A percentile compares a stretch with the other conserved stretches of the same genome.
phyloP scores from a whole-genome alignment of 2,113 vertebrate species.

The Synodontis membranacea region DNA sequence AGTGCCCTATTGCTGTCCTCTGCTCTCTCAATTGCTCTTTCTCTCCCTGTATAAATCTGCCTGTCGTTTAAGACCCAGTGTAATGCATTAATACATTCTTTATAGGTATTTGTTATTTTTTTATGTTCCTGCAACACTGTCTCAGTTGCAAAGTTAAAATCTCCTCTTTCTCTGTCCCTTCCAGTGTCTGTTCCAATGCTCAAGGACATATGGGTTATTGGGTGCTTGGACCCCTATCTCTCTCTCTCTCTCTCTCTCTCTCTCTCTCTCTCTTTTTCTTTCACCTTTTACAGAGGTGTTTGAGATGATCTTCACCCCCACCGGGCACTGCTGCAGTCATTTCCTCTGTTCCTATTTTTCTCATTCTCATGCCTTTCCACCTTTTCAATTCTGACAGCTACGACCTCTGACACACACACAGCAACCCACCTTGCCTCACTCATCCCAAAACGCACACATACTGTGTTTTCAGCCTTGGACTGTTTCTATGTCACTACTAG shows the following conservation, averaged over 20 bases:
- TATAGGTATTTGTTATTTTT: background rate
- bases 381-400: slow-evolving; percentile 3
- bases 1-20: background rate
- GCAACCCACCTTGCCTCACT: background rate
- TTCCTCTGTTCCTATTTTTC: slow-evolving; percentile 30
- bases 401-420: slow-evolving; percentile 3
- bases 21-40: background rate
- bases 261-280: slow-evolving; percentile 31
- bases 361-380: slow-evolving; percentile 17
- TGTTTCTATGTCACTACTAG: background rate
- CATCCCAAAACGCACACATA: background rate
- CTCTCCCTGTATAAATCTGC: background rate
- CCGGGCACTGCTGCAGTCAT: slow-evolving; percentile 33
- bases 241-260: slow-evolving; percentile 25
- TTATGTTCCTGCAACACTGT: background rate
- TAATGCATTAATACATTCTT: background rate
- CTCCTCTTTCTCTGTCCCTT: background rate
- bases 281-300: slow-evolving; percentile 12
- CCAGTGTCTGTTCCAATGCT: background rate
- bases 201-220: background rate
- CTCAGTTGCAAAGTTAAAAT: background rate
- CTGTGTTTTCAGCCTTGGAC: background rate
- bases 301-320: slow-evolving; percentile 34
- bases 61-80: background rate
- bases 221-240: background rate